Evolutionary conservation across 37 sponge, comb jelly and placozoan species (phyloP), one percentile per base, ranked within the genome.

Genomic region (Oscarella lobularis): DNA sequence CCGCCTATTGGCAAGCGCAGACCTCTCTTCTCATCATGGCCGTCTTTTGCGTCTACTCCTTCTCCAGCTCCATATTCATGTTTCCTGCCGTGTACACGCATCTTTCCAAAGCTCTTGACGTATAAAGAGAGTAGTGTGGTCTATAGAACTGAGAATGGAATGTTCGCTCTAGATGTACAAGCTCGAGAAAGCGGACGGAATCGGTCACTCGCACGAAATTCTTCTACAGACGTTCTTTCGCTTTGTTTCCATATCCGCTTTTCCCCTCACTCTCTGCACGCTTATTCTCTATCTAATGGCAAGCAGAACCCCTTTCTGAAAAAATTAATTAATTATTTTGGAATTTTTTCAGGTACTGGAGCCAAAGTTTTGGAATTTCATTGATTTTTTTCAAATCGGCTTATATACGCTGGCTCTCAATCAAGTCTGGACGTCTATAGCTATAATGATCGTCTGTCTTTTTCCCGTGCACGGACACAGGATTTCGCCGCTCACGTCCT

Each of bases 21-120:
- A 33, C 35, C 2, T 66, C 87, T 14, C 74, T 93, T 35, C 77
- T 89, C 40, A 48, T 93, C 2, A 70, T 93, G 72, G 82, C 94
- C n/a, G 90, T 87, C 29, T 83, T 93, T 77, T 93, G 90, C 82
- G 87, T 93, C 54, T 89, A 85, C 80, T 85, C 87, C n/a, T 84
- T 87, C 20, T 89, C 94, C 38, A 89, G 90, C 82, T 90, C 87
- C 36, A 87, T 93, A 55, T 93, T 93, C 78, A 89, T 93, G 87
- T 93, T 93, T 41, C 94, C 94, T 33, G 85, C 82, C 66, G 66
- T 93, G 69, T 77, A 84, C 41, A 38, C 66, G 40, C 89, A 89
- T 77, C 89, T 81, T 60, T 38, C 75, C 30, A 77, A 55, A 38
- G 85, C 87, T 3, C 75, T 93, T 27, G 77, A 81, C 75, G 75